Conservation (phyloP, 2,888 invertebrate species). For the Apamea monoglypha region DNA sequence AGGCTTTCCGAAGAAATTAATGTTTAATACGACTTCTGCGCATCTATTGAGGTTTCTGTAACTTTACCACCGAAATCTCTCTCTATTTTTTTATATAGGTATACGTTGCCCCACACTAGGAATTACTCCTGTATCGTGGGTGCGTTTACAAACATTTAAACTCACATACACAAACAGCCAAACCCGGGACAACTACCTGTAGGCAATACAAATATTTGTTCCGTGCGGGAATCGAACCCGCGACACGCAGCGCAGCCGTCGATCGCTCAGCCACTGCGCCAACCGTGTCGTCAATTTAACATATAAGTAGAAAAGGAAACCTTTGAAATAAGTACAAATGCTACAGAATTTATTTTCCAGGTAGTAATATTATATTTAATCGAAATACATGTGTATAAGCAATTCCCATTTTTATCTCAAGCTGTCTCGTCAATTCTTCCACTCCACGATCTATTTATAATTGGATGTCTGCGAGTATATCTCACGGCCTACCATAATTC, state of each 20-base stretch:
- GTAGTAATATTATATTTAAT: conserved; percentile 17
- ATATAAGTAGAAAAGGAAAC: conserved; percentile 1
- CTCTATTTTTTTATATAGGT: too few species aligned
- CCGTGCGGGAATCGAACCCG: too few species aligned
- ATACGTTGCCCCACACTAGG: too few species aligned
- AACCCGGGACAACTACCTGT: too few species aligned
- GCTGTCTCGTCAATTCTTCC: conserved; percentile 62
- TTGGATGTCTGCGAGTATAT: conserved; percentile 63
- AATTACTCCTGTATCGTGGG: too few species aligned
- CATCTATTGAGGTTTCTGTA: conserved; percentile 8
- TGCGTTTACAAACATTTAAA: too few species aligned
- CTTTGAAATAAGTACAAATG: conserved; percentile 6
- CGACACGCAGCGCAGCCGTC: too few species aligned
- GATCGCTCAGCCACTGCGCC: too few species aligned
- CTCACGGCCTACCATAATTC: conserved; percentile 59
- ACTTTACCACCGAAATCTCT: conserved; percentile 1
- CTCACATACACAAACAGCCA: too few species aligned
- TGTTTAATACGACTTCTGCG: conserved; percentile 38
- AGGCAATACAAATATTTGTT: too few species aligned
- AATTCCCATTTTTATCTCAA: conserved; percentile 44
- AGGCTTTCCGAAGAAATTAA: conserved; percentile 48
- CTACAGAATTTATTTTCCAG: conserved; percentile 12
- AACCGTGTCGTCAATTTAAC: too few species aligned
- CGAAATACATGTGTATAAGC: conserved; percentile 20
- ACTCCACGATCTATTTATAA: conserved; percentile 61